Percentiles rank a stretch among this genome's conserved stretches.
Conservation (phyloP, 2,113 vertebrate genomes). For the Myotis yumanensis region DNA sequence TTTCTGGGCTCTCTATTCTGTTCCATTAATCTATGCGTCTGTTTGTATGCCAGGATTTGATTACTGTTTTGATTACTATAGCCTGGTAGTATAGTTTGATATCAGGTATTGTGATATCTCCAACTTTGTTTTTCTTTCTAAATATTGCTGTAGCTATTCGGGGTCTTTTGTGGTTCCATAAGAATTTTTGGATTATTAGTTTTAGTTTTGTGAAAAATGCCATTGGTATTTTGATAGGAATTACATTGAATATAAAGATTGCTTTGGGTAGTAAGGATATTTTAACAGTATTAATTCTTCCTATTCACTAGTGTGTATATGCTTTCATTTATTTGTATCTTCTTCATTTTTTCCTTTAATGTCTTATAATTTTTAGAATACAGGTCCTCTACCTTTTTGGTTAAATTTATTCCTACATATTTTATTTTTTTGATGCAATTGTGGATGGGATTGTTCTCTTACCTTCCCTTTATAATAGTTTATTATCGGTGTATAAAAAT, state of each 20-base stretch:
- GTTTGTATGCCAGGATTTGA: not conserved
- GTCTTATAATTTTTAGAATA: not conserved
- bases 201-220: not conserved
- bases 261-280: not conserved
- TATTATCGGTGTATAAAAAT: not conserved
- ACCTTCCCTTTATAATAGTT: not conserved
- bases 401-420: not conserved
- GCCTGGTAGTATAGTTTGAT: not conserved
- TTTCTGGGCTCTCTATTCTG: not conserved
- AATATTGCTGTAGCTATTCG: not conserved
- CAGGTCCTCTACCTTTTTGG: not conserved
- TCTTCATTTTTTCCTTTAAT: not conserved
- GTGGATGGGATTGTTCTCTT: not conserved
- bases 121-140: not conserved
- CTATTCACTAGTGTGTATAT: not conserved
- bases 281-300: not conserved
- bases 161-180: not conserved
- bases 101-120: not conserved
- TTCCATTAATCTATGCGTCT: not conserved
- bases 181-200: not conserved
- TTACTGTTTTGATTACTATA: not conserved
- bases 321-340: not conserved
- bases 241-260: not conserved
- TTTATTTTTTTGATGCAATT: not conserved
- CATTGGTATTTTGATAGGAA: not conserved